A percentile compares a stretch with the other conserved stretches of the same genome.
Evolutionary conservation across 92 coral and sea anemone species (phyloP).

Genomic region (Diadumene lineata): DNA sequence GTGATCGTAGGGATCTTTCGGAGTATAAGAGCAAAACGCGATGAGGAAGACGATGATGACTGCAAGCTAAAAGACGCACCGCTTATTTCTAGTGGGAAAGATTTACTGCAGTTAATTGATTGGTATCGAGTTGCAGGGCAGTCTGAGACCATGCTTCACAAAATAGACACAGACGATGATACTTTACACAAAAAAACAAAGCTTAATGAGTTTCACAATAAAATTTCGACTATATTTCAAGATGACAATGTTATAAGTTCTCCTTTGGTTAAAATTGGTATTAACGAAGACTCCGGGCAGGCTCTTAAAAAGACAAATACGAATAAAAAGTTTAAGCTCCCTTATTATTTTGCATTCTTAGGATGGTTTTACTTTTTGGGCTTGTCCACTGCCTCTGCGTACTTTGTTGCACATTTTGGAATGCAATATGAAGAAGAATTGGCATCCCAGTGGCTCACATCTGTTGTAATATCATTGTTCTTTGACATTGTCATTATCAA

Average conservation of each 20-base stretch:
- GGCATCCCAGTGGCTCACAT: slow-evolving; percentile 76
- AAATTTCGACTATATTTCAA: not conserved
- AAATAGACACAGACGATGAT: not conserved
- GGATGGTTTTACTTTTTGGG: slow-evolving; percentile 64
- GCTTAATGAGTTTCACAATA: not conserved
- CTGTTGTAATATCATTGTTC: slow-evolving; percentile 61
- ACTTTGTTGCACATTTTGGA: slow-evolving; percentile 75
- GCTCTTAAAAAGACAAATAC: slow-evolving; percentile 21
- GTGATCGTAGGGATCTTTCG: slow-evolving; percentile 64
- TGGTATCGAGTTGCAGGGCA: slow-evolving; percentile 55
- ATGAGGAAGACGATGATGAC: slow-evolving; percentile 7
- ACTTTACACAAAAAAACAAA: not conserved
- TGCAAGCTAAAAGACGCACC: slow-evolving; percentile 30
- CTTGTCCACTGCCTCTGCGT: slow-evolving; percentile 64
- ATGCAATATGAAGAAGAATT: slow-evolving; percentile 71
- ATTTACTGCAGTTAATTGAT: slow-evolving; percentile 36
- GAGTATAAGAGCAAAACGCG: slow-evolving; percentile 47
- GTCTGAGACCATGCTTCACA: not conserved
- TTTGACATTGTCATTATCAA: slow-evolving; percentile 74
- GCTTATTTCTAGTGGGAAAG: slow-evolving; percentile 16
- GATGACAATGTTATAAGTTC: not conserved
- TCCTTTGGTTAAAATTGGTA: slow-evolving; percentile 9
- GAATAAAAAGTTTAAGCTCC: slow-evolving; percentile 28
- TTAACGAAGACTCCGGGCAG: slow-evolving; percentile 29
- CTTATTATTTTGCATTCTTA: slow-evolving; percentile 67